Percentiles rank a stretch among this genome's conserved stretches.
Evolutionary conservation across 2,888 invertebrate genomes (phyloP).

Genomic region (Chrysolina americana): DNA sequence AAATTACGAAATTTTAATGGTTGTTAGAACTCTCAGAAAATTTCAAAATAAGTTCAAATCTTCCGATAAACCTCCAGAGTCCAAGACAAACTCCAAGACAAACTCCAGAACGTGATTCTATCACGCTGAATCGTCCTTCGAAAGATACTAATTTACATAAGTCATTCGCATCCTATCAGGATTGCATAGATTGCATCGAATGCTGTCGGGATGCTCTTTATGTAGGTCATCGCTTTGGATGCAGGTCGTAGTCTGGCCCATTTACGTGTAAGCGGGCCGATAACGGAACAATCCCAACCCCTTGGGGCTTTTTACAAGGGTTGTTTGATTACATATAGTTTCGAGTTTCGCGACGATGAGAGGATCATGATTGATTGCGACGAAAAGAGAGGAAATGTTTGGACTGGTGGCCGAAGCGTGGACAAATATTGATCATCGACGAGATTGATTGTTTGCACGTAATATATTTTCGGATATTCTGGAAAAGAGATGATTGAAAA

Average conservation of each 20-base stretch:
- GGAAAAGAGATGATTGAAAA: too few relatives aligned
- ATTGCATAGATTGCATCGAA: conserved; percentile 43
- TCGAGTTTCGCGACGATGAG: not conserved
- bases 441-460: too few relatives aligned
- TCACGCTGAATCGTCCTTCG: conserved; percentile 30
- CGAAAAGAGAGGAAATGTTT: not conserved
- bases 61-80: too few relatives aligned
- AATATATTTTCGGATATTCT: too few relatives aligned
- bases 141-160: conserved; percentile 42
- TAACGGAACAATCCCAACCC: conserved; percentile 51
- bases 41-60: too few relatives aligned
- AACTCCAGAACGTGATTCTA: conserved; percentile 39
- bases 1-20: too few relatives aligned
- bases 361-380: not conserved
- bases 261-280: conserved; percentile 55
- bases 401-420: not conserved
- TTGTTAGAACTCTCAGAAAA: too few relatives aligned
- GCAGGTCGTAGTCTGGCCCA: conserved; percentile 54
- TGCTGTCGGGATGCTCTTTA: conserved; percentile 40
- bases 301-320: conserved; percentile 37
- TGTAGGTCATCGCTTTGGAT: conserved; percentile 49
- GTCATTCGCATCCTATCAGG: conserved; percentile 42
- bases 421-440: not conserved
- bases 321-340: not conserved
- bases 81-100: too few relatives aligned